These are phyloP conservation scores for Ctenochaetus hawaiiensis DNA, from an alignment of 2,797 vertebrate species.

Conservation along the genomic window DNA sequence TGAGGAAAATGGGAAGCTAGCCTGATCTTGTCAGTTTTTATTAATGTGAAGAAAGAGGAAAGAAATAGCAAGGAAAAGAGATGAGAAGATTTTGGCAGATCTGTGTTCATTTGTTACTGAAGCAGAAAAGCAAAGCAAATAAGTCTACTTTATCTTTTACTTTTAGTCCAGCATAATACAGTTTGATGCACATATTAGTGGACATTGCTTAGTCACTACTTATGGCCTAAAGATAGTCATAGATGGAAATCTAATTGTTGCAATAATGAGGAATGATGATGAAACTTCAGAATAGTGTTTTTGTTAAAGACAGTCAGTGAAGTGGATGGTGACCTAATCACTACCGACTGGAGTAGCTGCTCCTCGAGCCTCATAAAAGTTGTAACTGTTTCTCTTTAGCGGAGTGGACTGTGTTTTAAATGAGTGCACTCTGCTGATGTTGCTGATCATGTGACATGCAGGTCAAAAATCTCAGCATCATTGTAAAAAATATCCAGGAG, in stretches of 20 bases:
- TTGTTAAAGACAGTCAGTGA: not conserved
- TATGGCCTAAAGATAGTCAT: not conserved
- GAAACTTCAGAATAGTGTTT: not conserved
- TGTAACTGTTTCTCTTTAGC: constrained; percentile 13
- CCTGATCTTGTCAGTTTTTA: constrained; percentile 16
- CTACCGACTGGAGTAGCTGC: not conserved
- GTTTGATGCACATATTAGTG: not conserved
- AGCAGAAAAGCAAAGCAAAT: constrained; percentile 1
- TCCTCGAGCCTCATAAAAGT: constrained; percentile 24
- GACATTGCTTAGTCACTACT: not conserved
- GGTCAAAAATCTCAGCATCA: constrained; percentile 12
- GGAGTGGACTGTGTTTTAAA: constrained; percentile 15
- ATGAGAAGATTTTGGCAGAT: constrained; percentile 1
- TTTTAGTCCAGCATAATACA: not conserved
- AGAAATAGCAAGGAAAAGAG: not conserved
- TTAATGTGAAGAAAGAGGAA: constrained; percentile 4
- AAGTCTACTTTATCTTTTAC: not conserved
- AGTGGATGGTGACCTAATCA: constrained; percentile 1
- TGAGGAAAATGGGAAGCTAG: constrained; percentile 8
- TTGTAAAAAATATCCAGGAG: constrained; percentile 27
- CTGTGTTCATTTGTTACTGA: not conserved
- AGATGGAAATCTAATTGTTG: not conserved
- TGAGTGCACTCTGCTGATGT: not conserved
- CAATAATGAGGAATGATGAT: not conserved
- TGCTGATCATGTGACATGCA: constrained; percentile 25